Evolutionary conservation across 2,113 vertebrate genomes (phyloP), one percentile per base, ranked within the genome.

Genomic region (Manacus vitellinus): DNA sequence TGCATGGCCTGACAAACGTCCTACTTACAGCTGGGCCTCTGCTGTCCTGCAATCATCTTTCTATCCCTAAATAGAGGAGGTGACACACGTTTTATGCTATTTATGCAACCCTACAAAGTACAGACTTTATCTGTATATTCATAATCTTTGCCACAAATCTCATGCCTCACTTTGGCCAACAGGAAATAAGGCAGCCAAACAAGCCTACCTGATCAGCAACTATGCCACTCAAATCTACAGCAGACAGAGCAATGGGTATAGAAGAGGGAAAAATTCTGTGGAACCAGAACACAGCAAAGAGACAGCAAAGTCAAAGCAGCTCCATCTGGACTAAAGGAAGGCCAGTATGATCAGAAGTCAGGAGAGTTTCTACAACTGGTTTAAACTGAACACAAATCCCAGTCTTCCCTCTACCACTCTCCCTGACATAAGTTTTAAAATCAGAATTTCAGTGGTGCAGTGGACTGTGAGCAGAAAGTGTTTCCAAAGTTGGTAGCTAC

Each of bases 221-320:
- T 55, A 18, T 0, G 3, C 17, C 71, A 43, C 51, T 58, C 18
- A 37, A 20, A 78, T 25, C 84, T 70, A 88, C 12, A 52, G 46
- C 27, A 61, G 25, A n/a, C 3, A 43, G 17, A 81, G 21, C 13
- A 39, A 37, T 0, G 1, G 24, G 15, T n/a, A 61, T 1, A 43
- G 17, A 76, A 77, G 5, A 49, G 24, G 8, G 31, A 52, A 85
- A 56, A 71, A 85, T 28, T 61, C 41, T 43, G 31, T 30, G 49
- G 33, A 92, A 84, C 3, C 21, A 74, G 55, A 41, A 79, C 0
- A 3, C 5, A 39, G 41, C 12, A 68, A 89, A 73, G 28, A 68
- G 30, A 59, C 6, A 41, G 46, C 37, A 74, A 52, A 14, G 37
- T 59, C 37, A 84, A 63, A 92, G 14, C 25, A 85, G 49, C 30